These are phyloP conservation scores for Petrophora chlorosata DNA, from an alignment of 2,888 invertebrate genomes.

Conservation along the genomic window DNA sequence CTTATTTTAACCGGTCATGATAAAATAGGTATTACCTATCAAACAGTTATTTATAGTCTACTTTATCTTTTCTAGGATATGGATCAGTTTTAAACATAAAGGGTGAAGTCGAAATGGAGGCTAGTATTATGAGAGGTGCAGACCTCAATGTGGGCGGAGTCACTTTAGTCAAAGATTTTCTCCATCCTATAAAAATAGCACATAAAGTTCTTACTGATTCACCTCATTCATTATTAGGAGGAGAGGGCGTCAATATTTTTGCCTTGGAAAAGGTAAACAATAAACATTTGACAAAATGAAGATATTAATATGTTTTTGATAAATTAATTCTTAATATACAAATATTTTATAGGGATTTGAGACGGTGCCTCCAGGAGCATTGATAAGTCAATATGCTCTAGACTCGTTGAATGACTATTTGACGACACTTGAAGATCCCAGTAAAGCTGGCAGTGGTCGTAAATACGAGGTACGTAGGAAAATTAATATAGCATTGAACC, in stretches of 20 bases:
- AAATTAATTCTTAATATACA: no score
- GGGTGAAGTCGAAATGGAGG: constrained; percentile 94
- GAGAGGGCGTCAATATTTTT: constrained; percentile 88
- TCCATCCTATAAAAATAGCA: constrained; percentile 91
- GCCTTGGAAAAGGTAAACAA: constrained; percentile 84
- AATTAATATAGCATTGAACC: no score
- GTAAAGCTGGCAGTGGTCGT: constrained; percentile 84
- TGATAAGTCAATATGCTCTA: constrained; percentile 86
- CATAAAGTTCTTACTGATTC: constrained; percentile 89
- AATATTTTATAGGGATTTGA: constrained; percentile 79
- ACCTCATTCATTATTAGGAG: constrained; percentile 89
- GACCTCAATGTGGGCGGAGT: constrained; percentile 88
- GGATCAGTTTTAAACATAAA: constrained; percentile 91
- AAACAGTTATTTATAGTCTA: no score
- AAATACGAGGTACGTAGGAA: constrained; percentile 44
- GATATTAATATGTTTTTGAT: no score
- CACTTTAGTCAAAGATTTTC: constrained; percentile 88
- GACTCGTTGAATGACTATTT: constrained; percentile 85
- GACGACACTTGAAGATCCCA: constrained; percentile 72
- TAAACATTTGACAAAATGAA: no score
- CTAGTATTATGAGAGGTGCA: constrained; percentile 91
- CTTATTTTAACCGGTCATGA: no score
- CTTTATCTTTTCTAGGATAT: constrained; percentile 64
- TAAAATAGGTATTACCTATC: no score
- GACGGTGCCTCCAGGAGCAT: constrained; percentile 84